These are phyloP conservation scores for Elaphurus davidianus DNA, from an alignment of 2,113 vertebrate genomes.

Conservation along the genomic window DNA sequence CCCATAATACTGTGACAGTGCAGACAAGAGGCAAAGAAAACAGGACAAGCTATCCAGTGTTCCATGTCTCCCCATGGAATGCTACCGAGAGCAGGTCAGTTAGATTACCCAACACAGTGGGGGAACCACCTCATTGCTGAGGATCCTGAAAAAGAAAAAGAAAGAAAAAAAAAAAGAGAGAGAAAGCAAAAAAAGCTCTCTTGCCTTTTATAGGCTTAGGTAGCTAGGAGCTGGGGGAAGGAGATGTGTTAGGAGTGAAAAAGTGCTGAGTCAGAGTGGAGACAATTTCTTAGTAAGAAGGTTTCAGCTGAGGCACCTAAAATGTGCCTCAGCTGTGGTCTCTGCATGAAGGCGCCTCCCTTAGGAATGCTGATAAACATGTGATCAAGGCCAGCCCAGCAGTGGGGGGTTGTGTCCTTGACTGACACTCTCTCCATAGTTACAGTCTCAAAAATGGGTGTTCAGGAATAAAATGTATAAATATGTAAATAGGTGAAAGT, in stretches of 20 bases:
- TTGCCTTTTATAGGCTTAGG: not conserved
- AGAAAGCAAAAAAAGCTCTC: not conserved
- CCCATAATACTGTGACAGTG: not conserved
- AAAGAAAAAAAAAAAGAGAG: too few relatives aligned
- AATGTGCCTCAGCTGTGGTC: not conserved
- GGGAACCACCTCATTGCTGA: not conserved
- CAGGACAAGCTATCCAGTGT: not conserved
- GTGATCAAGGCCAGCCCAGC: fast-evolving
- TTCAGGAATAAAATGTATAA: not conserved
- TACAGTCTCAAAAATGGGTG: not conserved
- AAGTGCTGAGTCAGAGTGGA: not conserved
- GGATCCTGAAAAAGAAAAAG: not conserved
- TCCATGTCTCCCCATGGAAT: not conserved
- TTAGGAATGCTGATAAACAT: not conserved
- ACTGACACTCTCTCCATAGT: not conserved
- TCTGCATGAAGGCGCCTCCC: not conserved
- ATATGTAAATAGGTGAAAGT: not conserved
- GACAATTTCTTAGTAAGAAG: not conserved
- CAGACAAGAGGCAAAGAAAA: not conserved
- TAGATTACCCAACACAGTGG: fast-evolving
- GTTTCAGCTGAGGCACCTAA: not conserved
- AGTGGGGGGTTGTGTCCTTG: fast-evolving
- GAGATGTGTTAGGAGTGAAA: not conserved
- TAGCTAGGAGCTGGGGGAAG: not conserved
- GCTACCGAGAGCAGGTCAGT: fast-evolving